Base-by-base conservation (phyloP, 2,113 vertebrate species). In the Typhlomys cinereus region DNA sequence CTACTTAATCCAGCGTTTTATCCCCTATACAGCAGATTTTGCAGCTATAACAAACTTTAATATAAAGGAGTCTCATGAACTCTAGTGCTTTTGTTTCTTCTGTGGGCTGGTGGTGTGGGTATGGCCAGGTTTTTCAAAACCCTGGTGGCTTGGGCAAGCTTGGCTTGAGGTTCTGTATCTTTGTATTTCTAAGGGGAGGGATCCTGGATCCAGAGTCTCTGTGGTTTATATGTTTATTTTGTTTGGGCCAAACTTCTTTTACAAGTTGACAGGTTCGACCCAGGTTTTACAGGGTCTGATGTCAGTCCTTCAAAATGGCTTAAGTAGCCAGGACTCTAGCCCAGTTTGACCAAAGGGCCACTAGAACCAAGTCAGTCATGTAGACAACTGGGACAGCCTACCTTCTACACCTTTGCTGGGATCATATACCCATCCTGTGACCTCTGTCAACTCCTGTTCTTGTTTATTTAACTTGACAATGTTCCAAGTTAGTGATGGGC, bases 1-100 rank as follows among this genome's bases (percentile, higher is more conserved):
- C 91, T 85, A 93, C 95, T 96, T 93, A 96, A 96, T 97, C 96
- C 97, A 91, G 91, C 93, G 96, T 96, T 95, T 96, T 96, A 95
- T 96, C 89, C 95, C 94, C 95, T 96, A 95, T 92, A 93, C 94
- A 91, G 89, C 94, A 94, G 95, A 91, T 95, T 93, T 96, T 91
- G 95, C 93, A 84, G 92, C 70, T 91, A 95, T 96, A 93, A 96
- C 94, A 96, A 96, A 96, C 97, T 96, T 96, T 95, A 94, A 96
- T 96, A 95, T 96, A 96, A 97, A 96, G 97, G 92, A 85, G 94
- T 54, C 91, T 48, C 4, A 54, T 87, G 94, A 80, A 78, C 81
- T 75, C 88, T 13, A 57, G 50, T 39, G 76, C 89, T 76, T 92
- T 69, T 9, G 25, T 81, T 73, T 66, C n/a, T n/a, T n/a, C 83